Percentiles rank a stretch among this genome's conserved stretches.
Conservation (phyloP, 2,113 vertebrate genomes). For the Notarius lentiginosus region DNA sequence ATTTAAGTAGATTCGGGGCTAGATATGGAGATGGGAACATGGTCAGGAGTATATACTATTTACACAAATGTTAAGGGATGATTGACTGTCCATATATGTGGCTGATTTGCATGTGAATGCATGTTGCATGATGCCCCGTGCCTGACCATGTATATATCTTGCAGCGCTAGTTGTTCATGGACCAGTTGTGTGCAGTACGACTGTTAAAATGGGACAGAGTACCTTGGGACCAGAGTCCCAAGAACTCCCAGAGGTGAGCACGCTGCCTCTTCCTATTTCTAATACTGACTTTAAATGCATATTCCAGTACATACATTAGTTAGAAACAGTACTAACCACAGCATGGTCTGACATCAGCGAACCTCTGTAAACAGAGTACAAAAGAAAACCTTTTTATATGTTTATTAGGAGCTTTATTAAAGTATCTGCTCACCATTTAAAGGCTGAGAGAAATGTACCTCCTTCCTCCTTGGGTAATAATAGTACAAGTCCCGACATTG, state of each 20-base stretch:
- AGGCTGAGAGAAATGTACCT: no score
- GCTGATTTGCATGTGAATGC: conserved; percentile 21
- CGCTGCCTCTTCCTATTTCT: background rate
- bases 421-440: background rate
- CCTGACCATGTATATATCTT: conserved; percentile 47
- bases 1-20: background rate
- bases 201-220: conserved; percentile 76
- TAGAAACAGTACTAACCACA: background rate
- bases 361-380: background rate
- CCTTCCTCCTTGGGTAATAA: no score
- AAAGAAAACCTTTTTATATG: background rate
- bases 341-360: background rate
- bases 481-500: no score
- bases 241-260: conserved; percentile 61
- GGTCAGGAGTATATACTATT: background rate
- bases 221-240: conserved; percentile 72
- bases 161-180: conserved; percentile 74
- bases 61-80: background rate
- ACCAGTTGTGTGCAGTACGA: conserved; percentile 70
- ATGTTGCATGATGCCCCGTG: conserved; percentile 43
- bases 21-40: background rate
- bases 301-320: background rate
- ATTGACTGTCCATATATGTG: background rate
- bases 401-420: background rate
- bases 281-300: background rate